phyloP scores from a whole-genome alignment of 2,888 invertebrate genomes.

The Diarsia rubi region DNA sequence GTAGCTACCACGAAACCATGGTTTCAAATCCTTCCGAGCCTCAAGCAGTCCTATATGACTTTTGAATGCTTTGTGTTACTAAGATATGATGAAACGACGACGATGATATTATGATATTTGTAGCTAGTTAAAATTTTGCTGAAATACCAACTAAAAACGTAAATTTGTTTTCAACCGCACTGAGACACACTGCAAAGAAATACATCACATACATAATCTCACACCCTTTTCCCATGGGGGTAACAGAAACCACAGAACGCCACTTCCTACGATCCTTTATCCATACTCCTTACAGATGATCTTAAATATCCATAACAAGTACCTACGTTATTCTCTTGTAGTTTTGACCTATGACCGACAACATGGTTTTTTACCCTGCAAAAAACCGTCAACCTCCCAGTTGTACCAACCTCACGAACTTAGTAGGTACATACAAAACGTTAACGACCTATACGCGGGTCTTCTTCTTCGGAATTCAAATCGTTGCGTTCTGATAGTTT shows the following conservation, averaged over 20 bases:
- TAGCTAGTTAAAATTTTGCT: not conserved
- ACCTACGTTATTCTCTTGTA: not conserved
- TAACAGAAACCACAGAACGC: no score
- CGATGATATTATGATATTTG: no score
- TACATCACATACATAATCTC: no score
- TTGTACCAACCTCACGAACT: slow-evolving; percentile 60
- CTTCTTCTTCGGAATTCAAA: slow-evolving; percentile 72
- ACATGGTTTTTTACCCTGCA: slow-evolving; percentile 35
- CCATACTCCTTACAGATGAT: no score
- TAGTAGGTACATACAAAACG: slow-evolving; percentile 61
- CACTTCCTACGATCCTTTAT: no score
- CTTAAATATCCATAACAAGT: not conserved
- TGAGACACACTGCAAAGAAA: not conserved
- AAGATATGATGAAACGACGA: no score
- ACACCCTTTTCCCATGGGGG: no score
- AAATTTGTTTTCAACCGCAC: not conserved
- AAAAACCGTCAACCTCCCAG: slow-evolving; percentile 35
- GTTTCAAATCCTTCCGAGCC: not conserved
- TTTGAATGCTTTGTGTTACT: not conserved
- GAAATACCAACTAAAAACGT: not conserved
- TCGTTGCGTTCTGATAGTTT: slow-evolving; percentile 63
- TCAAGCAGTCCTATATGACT: not conserved
- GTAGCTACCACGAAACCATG: not conserved
- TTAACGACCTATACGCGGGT: slow-evolving; percentile 72
- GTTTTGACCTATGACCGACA: not conserved